These are phyloP conservation scores for Lutjanus argentimaculatus DNA, from an alignment of 2,797 vertebrate genomes.

Conservation along the genomic window DNA sequence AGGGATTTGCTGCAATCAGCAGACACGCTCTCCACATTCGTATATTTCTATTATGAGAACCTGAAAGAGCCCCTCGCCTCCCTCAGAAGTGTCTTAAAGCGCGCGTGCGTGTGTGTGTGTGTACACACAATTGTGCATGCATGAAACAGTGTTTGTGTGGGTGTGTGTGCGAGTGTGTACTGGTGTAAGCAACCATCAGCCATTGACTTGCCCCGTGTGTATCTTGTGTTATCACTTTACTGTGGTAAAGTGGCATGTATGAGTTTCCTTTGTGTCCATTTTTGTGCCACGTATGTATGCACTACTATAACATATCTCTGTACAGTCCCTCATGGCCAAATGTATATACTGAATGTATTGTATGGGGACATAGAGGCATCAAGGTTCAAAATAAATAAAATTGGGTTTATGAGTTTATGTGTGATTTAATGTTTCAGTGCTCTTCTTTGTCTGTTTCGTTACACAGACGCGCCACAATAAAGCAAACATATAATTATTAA, in stretches of 20 bases:
- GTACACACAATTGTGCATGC: conserved; percentile 26
- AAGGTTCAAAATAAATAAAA: conserved; percentile 86
- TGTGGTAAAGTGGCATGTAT: conserved; percentile 75
- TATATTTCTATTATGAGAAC: conserved; percentile 66
- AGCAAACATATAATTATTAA: conserved; percentile 18
- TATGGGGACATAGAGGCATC: conserved; percentile 83
- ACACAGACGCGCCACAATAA: background rate
- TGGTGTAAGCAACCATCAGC: conserved; percentile 74
- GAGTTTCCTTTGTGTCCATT: conserved; percentile 80
- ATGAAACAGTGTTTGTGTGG: conserved; percentile 47
- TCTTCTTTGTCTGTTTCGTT: background rate
- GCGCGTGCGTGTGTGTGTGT: conserved; percentile 53
- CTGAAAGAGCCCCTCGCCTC: conserved; percentile 69
- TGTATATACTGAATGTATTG: conserved; percentile 91
- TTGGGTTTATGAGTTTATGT: conserved; percentile 86
- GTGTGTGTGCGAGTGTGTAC: conserved; percentile 32
- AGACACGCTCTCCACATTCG: conserved; percentile 51
- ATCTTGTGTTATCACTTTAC: conserved; percentile 68
- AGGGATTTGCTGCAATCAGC: conserved; percentile 70
- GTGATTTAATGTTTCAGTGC: conserved; percentile 33
- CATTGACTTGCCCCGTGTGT: conserved; percentile 74
- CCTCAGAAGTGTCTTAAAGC: conserved; percentile 82
- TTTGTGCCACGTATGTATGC: conserved; percentile 83
- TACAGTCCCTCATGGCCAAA: conserved; percentile 87
- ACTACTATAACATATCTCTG: conserved; percentile 86